Conservation (phyloP, 2,888 invertebrate genomes). For the Hirtodrosophila duncani region DNA sequence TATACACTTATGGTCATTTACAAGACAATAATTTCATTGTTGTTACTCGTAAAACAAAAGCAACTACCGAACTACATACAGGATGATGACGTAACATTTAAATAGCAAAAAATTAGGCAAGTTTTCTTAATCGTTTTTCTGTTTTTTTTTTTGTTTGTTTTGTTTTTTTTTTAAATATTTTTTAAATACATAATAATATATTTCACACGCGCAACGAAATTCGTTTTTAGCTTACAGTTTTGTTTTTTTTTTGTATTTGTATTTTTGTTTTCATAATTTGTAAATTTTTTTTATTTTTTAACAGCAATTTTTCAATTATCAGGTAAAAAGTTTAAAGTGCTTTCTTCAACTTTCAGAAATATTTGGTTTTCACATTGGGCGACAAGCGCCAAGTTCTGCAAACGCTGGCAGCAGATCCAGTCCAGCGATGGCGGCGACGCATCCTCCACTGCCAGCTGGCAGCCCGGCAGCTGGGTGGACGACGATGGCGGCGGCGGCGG, state of each 20-base stretch:
- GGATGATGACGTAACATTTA: constrained; percentile 45
- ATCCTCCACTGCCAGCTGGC: constrained; percentile 34
- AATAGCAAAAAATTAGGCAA: constrained; percentile 51
- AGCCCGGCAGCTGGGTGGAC: constrained; percentile 13
- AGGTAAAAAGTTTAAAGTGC: constrained; percentile 69
- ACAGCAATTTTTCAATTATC: constrained; percentile 73
- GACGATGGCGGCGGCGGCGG: constrained; percentile 27
- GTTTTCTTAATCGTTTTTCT: too few species aligned
- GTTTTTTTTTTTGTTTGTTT: constrained; percentile 20
- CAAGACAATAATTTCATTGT: constrained; percentile 18
- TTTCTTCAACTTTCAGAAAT: constrained; percentile 70
- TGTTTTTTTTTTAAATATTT: constrained; percentile 43
- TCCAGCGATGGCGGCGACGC: constrained; percentile 40
- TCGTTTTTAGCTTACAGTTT: constrained; percentile 12
- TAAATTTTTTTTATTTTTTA: constrained; percentile 30
- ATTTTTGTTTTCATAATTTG: constrained; percentile 3
- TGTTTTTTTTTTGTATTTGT: constrained; percentile 11
- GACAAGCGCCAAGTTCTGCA: constrained; percentile 62
- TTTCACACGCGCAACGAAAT: constrained; percentile 44
- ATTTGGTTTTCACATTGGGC: constrained; percentile 71
- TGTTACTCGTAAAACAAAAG: constrained; percentile 37
- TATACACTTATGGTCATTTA: constrained; percentile 34
- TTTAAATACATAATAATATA: constrained; percentile 55
- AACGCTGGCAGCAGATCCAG: constrained; percentile 61
- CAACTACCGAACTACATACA: constrained; percentile 48